Evolutionary conservation across 2,888 invertebrate genomes (phyloP).

Genomic region (Cryptus armator): DNA sequence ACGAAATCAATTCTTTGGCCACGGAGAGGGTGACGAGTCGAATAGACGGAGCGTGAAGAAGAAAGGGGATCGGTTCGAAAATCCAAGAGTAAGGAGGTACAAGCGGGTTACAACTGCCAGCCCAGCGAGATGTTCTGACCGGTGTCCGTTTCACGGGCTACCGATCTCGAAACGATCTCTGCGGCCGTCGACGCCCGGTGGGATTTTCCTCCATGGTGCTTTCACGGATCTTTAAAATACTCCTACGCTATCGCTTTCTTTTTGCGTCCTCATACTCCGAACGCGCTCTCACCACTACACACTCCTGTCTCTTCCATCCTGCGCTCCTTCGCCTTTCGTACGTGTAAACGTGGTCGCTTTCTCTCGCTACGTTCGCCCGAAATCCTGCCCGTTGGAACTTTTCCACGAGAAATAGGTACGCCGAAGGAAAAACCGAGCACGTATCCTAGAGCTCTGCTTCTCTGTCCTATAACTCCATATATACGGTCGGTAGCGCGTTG

Average conservation of each 20-base stretch:
- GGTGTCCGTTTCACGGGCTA: conserved; percentile 66
- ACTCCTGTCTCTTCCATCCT: not conserved
- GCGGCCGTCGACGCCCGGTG: conserved; percentile 55
- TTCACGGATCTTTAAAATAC: conserved; percentile 46
- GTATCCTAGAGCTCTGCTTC: conserved; percentile 47
- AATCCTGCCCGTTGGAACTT: conserved; percentile 49
- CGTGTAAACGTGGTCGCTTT: conserved; percentile 31
- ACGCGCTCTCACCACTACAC: not conserved
- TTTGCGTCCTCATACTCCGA: not conserved
- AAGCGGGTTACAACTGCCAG: not conserved
- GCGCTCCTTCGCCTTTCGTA: conserved; percentile 26
- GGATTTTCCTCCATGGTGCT: conserved; percentile 40
- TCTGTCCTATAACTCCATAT: conserved; percentile 13
- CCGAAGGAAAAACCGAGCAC: conserved; percentile 59
- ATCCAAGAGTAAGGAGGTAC: conserved; percentile 37
- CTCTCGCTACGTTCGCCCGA: conserved; percentile 34
- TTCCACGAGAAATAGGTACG: conserved; percentile 47
- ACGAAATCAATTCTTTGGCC: conserved; percentile 59
- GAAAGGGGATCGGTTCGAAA: conserved; percentile 51
- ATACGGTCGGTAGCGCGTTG: not conserved
- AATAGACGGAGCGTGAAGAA: conserved; percentile 53
- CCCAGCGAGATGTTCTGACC: conserved; percentile 37
- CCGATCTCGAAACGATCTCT: conserved; percentile 61
- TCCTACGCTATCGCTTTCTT: not conserved
- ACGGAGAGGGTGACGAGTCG: conserved; percentile 31